phyloP scores from a whole-genome alignment of 2,888 invertebrate genomes.

The Diarsia brunnea region DNA sequence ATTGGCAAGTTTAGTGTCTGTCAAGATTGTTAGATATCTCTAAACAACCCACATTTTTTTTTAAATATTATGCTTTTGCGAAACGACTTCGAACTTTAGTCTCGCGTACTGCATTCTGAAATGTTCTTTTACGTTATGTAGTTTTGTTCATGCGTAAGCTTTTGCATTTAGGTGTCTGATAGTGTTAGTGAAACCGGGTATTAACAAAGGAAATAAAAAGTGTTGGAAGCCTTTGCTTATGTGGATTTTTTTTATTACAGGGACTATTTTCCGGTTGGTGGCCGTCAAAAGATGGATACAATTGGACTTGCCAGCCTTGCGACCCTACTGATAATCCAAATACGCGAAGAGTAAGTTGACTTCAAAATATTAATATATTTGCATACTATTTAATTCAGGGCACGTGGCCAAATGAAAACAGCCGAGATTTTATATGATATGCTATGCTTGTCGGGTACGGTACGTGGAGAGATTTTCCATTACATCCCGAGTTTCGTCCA shows the following conservation, averaged over 20 bases:
- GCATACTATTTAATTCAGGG: background rate
- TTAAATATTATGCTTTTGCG: too few relatives aligned
- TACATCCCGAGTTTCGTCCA: background rate
- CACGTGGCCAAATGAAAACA: background rate
- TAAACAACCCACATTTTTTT: too few relatives aligned
- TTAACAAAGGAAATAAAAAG: background rate
- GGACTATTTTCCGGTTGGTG: slow-evolving; percentile 36
- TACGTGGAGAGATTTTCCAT: background rate
- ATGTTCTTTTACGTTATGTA: too few relatives aligned
- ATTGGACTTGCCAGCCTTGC: slow-evolving; percentile 50
- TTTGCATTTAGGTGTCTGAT: too few relatives aligned
- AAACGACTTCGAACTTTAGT: too few relatives aligned
- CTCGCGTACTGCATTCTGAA: too few relatives aligned
- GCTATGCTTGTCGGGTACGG: too few relatives aligned
- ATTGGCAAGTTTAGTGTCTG: too few relatives aligned
- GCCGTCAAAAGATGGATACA: slow-evolving; percentile 34
- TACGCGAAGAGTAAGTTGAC: slow-evolving; percentile 28
- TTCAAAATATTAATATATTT: background rate
- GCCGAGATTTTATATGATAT: background rate
- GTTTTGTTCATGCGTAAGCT: too few relatives aligned
- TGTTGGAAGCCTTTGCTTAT: background rate
- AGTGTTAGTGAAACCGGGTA: background rate
- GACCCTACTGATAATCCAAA: slow-evolving; percentile 43
- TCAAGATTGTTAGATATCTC: too few relatives aligned
- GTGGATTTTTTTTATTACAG: slow-evolving; percentile 47